Conservation (phyloP, 2,113 vertebrate species). For the Hippoglossus stenolepis region DNA sequence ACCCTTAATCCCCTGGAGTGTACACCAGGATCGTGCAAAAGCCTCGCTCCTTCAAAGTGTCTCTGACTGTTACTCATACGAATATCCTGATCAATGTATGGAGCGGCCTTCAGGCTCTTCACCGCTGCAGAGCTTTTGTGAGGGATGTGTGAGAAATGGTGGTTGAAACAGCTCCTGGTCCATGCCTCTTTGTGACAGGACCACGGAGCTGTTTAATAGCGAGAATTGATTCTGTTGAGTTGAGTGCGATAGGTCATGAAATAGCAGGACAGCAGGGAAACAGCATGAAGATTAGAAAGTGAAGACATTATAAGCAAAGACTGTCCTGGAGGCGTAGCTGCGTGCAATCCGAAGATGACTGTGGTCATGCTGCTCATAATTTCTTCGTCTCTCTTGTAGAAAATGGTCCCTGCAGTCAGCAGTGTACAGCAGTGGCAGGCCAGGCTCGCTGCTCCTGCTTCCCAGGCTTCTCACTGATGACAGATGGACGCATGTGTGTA, state of each 20-base stretch:
- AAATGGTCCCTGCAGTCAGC: slow-evolving; percentile 87
- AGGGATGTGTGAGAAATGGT: slow-evolving; percentile 17
- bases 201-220: slow-evolving; percentile 39
- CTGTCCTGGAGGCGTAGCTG: slow-evolving; percentile 7
- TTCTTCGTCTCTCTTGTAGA: slow-evolving; percentile 71
- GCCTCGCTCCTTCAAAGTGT: slow-evolving; percentile 8
- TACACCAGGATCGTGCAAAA: neutral
- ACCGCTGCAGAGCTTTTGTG: slow-evolving; percentile 1
- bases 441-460: slow-evolving; percentile 87
- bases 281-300: slow-evolving; percentile 7
- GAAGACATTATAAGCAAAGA: slow-evolving; percentile 14
- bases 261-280: slow-evolving; percentile 12
- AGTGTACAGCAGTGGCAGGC: slow-evolving; percentile 78
- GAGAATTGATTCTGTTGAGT: slow-evolving; percentile 41
- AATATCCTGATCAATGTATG: slow-evolving; percentile 22
- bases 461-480: slow-evolving; percentile 86
- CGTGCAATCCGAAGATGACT: slow-evolving; percentile 5
- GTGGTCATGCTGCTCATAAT: slow-evolving; percentile 14
- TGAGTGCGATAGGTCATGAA: slow-evolving; percentile 1
- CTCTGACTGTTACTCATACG: slow-evolving; percentile 8
- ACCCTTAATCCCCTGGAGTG: neutral
- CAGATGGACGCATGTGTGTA: slow-evolving; percentile 87
- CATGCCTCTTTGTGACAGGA: slow-evolving; percentile 30
- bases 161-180: slow-evolving; percentile 23
- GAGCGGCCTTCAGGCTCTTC: neutral